Conservation (phyloP, 1,140 invertebrate species). For the Helicorthomorpha holstii region DNA sequence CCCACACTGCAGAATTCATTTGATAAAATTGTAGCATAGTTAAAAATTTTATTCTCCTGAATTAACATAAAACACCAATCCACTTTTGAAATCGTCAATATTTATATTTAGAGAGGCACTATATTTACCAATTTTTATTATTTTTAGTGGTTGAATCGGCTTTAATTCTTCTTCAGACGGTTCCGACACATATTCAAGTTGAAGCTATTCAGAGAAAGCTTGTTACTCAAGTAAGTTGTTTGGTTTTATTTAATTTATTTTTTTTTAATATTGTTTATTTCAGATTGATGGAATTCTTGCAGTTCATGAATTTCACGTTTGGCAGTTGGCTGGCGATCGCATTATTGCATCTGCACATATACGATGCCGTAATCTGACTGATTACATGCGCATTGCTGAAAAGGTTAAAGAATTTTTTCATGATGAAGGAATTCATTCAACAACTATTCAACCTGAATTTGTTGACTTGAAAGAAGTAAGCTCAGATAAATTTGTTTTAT, state of each 20-base stretch:
- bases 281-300: constrained; percentile 76
- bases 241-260: neutral
- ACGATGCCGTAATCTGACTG: constrained; percentile 66
- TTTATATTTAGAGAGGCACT: too few relatives aligned
- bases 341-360: constrained; percentile 89
- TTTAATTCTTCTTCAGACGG: constrained; percentile 73
- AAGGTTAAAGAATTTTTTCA: constrained; percentile 91
- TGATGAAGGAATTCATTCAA: constrained; percentile 79
- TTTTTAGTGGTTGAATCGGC: constrained; percentile 55
- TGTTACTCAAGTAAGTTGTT: constrained; percentile 30
- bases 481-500: neutral
- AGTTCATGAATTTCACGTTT: constrained; percentile 87
- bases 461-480: constrained; percentile 39
- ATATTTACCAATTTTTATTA: too few relatives aligned
- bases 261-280: constrained; percentile 29
- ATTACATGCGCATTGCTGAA: constrained; percentile 83
- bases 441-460: constrained; percentile 88
- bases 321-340: constrained; percentile 78
- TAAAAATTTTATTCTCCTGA: too few relatives aligned
- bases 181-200: constrained; percentile 79
- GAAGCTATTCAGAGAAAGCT: constrained; percentile 68
- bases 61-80: too few relatives aligned
- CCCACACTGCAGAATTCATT: too few relatives aligned
- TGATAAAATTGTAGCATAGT: too few relatives aligned
- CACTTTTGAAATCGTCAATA: too few relatives aligned